Evolutionary conservation across 2,888 invertebrate genomes (phyloP), one percentile per base, ranked within the genome.

Genomic region (Noctua comes): DNA sequence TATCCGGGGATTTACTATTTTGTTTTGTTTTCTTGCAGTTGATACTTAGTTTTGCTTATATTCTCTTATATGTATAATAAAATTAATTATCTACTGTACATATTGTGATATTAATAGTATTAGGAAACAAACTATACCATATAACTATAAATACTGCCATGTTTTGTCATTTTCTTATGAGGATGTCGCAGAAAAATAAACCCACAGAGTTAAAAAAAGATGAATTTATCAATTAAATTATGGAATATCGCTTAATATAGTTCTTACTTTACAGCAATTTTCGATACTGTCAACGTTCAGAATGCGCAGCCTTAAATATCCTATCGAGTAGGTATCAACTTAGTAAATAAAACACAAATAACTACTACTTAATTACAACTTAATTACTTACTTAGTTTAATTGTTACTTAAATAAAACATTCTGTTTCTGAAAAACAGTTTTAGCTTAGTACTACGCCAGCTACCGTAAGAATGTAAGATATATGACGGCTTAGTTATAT

Each of bases 371-470:
- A 4, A 57, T 59, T 6, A n/a, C 27, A 57, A 57, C 11, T 57
- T 5, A 57, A 57, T 59, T 27, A 59, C n/a, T 51, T 51, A 51
- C 54, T 54, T 8, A 54, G 6, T 24, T 10, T 43, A 4, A 57
- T n/a, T 27, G 13, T 27, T 16, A 27, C 59, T 27, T 2, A 27
- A 16, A 6, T 62, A 31, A 51, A 79, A 73, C 36, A 11, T 36
- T 46, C 54, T 36, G 8, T n/a, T 21, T 6, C 7, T 46, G 18
- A 36, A 46, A 31, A 48, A 36, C 4, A 31, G n/a, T 36, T 64
- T n/a, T 0, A 62, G 40, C 24, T 83, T 79, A 66, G 8, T 36
- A n/a, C 0, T 18, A 46, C 62, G 82, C 73, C 73, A 76, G 62
- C 82, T 83, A 64, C 11, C 27, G 46, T 16, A 76, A 8, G 1